Base-by-base conservation (phyloP, 2,888 invertebrate genomes). In the Ectemnius cavifrons region DNA sequence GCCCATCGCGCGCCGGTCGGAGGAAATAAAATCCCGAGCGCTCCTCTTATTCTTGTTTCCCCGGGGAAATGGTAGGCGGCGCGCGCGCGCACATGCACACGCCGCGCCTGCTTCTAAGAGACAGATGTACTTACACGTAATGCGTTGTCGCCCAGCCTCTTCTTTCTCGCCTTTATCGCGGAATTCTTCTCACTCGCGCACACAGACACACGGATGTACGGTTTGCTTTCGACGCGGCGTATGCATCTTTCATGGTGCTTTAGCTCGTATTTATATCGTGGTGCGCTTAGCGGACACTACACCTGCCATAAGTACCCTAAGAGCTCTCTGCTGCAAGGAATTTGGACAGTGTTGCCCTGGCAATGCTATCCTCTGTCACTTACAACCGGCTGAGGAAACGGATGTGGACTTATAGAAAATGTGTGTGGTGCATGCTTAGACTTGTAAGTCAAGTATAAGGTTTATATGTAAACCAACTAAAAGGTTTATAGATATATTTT, bases 81-180 rank as follows among this genome's bases (percentile, higher is more conserved):
- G 37, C 37, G 37, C 37, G 37, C 2, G 23, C 23, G 23, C 23
- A 3, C 23, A 3, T 4, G 47, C 5, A 4, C 47, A 47, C 47
- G 4, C 47, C 47, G 4, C 47, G 2, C 52, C 16, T 4, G n/a
- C n/a, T 16, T 52, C 16, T 14, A 52, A 52, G 52, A 52, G 52
- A 52, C 52, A 52, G 52, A 52, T 52, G 52, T 52, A 52, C 52
- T 52, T 52, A 52, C 52, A 52, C 16, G n/a, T 52, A 52, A 52
- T 52, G 52, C 52, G 52, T 52, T 52, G 16, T 52, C 52, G 14
- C n/a, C 14, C 52, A 5, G 52, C 52, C 52, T 52, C n/a, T 6
- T 16, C 16, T 6, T 52, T 16, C 14, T 16, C n/a, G 14, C 16
- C 52, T 52, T 52, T 52, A 52, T 14, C 52, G 16, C 52, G 16